phyloP scores from a whole-genome alignment of 2,113 vertebrate species.

The Syngnathus typhle region DNA sequence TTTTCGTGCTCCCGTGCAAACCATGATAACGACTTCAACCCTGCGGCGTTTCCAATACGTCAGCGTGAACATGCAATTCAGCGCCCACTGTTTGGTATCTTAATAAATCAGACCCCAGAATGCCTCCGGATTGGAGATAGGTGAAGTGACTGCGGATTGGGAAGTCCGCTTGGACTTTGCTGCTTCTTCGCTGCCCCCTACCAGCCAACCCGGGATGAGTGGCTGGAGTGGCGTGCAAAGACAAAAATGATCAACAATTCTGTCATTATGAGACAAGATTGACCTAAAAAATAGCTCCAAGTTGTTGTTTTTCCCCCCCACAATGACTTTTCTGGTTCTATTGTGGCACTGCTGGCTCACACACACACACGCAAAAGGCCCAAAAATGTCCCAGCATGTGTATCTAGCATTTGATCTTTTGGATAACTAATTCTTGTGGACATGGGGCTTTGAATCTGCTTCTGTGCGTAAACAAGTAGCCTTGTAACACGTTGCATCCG shows the following conservation, averaged over 20 bases:
- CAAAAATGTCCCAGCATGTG: conserved; percentile 10
- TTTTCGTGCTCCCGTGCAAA: too few species aligned
- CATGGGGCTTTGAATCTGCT: conserved; percentile 37
- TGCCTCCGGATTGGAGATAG: not conserved
- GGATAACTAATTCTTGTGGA: conserved; percentile 30
- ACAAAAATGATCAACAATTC: too few species aligned
- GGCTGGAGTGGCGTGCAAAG: not conserved
- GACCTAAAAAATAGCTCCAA: not conserved
- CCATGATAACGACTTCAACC: too few species aligned
- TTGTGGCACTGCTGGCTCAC: not conserved
- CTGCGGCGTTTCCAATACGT: too few species aligned
- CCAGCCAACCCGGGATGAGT: not conserved
- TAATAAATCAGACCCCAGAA: not conserved
- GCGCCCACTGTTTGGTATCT: too few species aligned
- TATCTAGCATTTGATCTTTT: conserved; percentile 16
- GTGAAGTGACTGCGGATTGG: not conserved
- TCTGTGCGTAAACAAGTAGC: conserved; percentile 35
- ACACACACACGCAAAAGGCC: not conserved
- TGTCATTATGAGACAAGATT: not conserved
- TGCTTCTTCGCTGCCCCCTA: not conserved
- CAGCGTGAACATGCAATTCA: too few species aligned
- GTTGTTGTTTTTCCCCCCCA: not conserved
- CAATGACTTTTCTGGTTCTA: not conserved
- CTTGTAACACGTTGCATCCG: conserved; percentile 39
- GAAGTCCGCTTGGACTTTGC: not conserved